Base-by-base conservation (phyloP, 1,140 invertebrate genomes). In the Aphaenogaster floridana region DNA sequence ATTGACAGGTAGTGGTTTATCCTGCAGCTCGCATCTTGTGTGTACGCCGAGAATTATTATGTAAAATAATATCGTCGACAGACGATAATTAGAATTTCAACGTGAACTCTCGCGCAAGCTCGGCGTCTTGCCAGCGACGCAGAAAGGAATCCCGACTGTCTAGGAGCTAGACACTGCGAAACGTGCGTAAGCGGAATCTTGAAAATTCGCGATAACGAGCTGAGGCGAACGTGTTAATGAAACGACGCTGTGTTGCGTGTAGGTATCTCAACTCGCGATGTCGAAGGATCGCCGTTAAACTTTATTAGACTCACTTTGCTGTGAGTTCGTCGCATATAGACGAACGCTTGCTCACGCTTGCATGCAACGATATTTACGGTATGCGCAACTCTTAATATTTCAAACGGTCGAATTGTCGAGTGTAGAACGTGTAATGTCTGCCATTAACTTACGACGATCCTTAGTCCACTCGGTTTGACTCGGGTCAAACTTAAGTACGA, bases 151-250 rank as follows among this genome's bases (percentile, higher is more conserved):
- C 71, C 72, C 54, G 77, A 74, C 77, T 66, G 66, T 63, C 34
- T 76, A 78, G 59, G 17, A 34, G n/a, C n/a, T 59, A 57, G 28
- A 1, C 3, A 52, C 36, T 59, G 66, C 59, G 48, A 83, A 68
- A 54, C 84, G 69, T 59, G 57, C 76, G 68, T 84, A 59, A 89
- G 66, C 77, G 69, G 81, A 52, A 86, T 89, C 84, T 86, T 89
- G 89, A 89, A 90, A 89, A 86, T 89, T 87, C 64, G 84, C 71
- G 89, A 61, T 83, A 90, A 89, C 66, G 86, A 66, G 86, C 45
- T 63, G 61, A 72, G 59, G 48, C n/a, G 48, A 52, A 50, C 36
- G 74, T 45, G 77, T 86, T 89, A 89, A 89, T 89, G 88, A 81
- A 79, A 89, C 69, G 74, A 63, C 87, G 61, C 45, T 36, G 88